Evolutionary conservation across 2,888 invertebrate species (phyloP).

Genomic region (Drosophila seclusa): DNA sequence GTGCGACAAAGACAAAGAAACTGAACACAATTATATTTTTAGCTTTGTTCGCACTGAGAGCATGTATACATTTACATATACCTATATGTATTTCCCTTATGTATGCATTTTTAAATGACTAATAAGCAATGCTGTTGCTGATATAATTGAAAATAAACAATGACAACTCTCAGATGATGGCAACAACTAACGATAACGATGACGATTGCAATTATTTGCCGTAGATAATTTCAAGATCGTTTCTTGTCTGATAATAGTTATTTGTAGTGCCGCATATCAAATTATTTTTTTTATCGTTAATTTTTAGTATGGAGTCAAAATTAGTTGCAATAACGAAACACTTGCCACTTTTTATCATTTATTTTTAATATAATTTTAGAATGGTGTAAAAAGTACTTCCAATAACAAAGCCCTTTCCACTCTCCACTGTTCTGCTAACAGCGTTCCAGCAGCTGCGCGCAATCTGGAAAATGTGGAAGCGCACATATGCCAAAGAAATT

Average conservation of each 20-base stretch:
- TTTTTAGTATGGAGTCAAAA: neutral
- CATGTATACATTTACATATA: neutral
- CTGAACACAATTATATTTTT: neutral
- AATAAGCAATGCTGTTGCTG: conserved; percentile 14
- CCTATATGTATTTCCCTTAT: neutral
- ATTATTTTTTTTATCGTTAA: neutral
- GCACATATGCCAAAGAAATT: too few relatives aligned
- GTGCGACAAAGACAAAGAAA: conserved; percentile 17
- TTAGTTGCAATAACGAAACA: too few relatives aligned
- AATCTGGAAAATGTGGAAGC: neutral
- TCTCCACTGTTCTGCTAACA: neutral
- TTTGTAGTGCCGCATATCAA: neutral
- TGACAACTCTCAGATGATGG: conserved; percentile 9
- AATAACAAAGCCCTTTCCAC: neutral
- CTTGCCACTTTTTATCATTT: neutral
- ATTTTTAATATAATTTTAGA: neutral
- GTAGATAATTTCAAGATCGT: neutral
- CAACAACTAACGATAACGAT: conserved; percentile 31
- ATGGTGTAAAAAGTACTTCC: neutral
- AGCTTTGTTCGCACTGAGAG: conserved; percentile 6
- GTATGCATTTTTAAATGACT: conserved; percentile 14
- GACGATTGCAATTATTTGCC: conserved; percentile 14
- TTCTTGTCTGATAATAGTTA: conserved; percentile 4
- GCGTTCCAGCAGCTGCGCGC: neutral
- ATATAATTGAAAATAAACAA: conserved; percentile 12